These are phyloP conservation scores for Phrynocephalus forsythii DNA, from an alignment of 2,797 vertebrate species.

Conservation along the genomic window DNA sequence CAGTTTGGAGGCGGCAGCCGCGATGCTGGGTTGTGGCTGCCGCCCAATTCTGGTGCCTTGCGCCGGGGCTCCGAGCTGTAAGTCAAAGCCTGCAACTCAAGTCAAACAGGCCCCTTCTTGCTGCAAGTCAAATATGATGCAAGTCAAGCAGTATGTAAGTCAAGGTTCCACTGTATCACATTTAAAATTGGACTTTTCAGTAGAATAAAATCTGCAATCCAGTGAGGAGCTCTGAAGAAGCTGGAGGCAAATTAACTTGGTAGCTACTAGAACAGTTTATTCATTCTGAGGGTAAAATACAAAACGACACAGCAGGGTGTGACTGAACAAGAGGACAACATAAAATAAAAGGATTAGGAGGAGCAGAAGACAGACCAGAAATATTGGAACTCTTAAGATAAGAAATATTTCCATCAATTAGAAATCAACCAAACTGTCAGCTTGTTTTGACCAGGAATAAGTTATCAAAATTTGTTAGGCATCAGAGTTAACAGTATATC, in stretches of 20 bases:
- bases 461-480: slow-evolving; percentile 37
- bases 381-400: background rate
- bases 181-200: background rate
- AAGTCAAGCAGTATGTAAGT: no score
- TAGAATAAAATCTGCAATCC: background rate
- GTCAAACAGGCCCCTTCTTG: no score
- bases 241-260: background rate
- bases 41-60: no score
- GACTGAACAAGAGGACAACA: background rate
- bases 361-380: slow-evolving; percentile 9
- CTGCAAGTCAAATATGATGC: no score
- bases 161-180: background rate
- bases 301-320: background rate
- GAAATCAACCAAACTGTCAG: slow-evolving; percentile 40
- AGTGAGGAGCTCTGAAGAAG: background rate
- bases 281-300: background rate
- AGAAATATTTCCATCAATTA: slow-evolving; percentile 1
- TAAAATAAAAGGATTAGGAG: slow-evolving; percentile 1
- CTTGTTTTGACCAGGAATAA: slow-evolving; percentile 30
- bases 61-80: no score
- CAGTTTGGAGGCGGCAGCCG: no score
- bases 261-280: background rate
- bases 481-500: slow-evolving; percentile 33
- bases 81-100: no score
- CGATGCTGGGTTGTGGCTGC: no score